Evolutionary conservation across 1,140 invertebrate genomes (phyloP).

Genomic region (Conus betulinus): DNA sequence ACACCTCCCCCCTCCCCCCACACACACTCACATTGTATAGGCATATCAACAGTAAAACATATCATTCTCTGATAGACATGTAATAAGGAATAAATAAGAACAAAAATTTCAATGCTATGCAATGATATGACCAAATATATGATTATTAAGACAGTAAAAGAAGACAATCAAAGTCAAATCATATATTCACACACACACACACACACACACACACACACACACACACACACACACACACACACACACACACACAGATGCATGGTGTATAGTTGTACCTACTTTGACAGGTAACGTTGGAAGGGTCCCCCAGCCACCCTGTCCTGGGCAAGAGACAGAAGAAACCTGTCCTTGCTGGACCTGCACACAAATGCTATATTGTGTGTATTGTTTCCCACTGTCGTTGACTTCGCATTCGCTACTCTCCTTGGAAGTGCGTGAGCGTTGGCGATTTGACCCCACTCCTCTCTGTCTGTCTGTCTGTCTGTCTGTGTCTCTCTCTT

Average conservation of each 20-base stretch:
- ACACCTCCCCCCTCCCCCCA: no score
- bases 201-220: background rate
- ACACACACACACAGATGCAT: background rate
- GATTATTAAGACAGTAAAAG: no score
- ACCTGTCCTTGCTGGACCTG: slow-evolving; percentile 63
- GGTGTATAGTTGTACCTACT: slow-evolving; percentile 47
- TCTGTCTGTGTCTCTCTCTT: background rate
- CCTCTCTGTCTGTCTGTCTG: background rate
- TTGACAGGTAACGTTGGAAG: slow-evolving; percentile 67
- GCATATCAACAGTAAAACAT: no score
- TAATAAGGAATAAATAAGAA: no score
- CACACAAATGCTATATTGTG: background rate
- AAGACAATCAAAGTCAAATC: no score
- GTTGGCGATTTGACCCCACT: background rate
- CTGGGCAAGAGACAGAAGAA: slow-evolving; percentile 67
- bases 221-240: background rate
- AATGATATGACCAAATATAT: no score
- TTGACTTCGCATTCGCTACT: no score
- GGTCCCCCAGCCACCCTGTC: slow-evolving; percentile 74
- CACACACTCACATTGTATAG: no score
- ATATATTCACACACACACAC: background rate
- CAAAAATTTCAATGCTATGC: no score
- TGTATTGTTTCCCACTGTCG: no score
- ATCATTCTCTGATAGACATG: no score
- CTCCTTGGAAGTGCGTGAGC: no score